These are phyloP conservation scores for Buphagus erythrorhynchus DNA, from an alignment of 2,797 vertebrate genomes.

Conservation along the genomic window DNA sequence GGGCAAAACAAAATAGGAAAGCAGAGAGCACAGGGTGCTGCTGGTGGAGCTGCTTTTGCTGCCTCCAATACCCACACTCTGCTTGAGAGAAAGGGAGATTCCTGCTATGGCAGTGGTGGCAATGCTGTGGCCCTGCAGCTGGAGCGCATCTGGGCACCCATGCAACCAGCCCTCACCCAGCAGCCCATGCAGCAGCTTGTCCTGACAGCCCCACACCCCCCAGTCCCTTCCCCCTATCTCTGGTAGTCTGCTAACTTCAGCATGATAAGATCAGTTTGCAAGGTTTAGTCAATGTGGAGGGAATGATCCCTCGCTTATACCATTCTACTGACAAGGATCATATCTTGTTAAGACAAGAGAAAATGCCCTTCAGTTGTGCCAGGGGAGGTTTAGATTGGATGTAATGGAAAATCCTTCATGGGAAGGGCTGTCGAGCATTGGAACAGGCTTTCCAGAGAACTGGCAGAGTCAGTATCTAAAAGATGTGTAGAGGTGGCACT, in stretches of 20 bases:
- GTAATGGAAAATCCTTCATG: background rate
- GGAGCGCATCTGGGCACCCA: background rate
- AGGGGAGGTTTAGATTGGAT: background rate
- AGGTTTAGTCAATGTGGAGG: background rate
- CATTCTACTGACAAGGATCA: background rate
- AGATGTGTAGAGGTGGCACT: background rate
- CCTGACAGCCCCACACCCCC: rapidly evolving
- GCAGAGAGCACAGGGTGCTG: background rate
- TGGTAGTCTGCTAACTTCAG: background rate
- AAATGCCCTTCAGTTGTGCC: background rate
- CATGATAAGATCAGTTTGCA: background rate
- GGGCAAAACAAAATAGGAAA: background rate
- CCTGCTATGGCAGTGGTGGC: background rate
- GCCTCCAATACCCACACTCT: rapidly evolving
- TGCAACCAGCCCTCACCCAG: background rate
- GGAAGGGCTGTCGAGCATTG: background rate
- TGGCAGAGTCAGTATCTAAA: background rate
- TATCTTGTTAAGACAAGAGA: background rate
- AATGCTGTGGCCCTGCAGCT: background rate
- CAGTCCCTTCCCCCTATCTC: rapidly evolving
- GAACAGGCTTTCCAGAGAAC: background rate
- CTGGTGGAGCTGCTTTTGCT: background rate
- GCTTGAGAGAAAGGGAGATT: rapidly evolving
- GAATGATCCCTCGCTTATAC: background rate
- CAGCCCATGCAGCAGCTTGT: background rate